A percentile compares a stretch with the other conserved stretches of the same genome.
Conservation (phyloP, 2,888 invertebrate genomes). For the Melitaea athalia region DNA sequence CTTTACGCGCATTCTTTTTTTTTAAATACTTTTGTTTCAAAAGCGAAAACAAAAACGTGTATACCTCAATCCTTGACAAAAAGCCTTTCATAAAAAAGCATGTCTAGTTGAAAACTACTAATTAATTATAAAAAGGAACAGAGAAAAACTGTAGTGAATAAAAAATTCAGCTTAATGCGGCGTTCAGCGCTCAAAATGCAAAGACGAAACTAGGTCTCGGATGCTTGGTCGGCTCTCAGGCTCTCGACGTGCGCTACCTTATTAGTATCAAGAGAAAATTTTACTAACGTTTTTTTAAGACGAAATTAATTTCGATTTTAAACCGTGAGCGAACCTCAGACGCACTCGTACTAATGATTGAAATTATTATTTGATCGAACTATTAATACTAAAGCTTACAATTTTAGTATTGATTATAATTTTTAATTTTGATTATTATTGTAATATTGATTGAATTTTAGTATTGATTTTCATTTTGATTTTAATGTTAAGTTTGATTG, state of each 20-base stretch:
- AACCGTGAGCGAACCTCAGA: background rate
- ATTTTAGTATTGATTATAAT: too few relatives aligned
- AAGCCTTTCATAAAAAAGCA: constrained; percentile 11
- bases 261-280: constrained; percentile 11
- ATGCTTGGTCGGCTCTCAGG: background rate
- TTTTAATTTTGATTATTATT: too few relatives aligned
- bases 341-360: too few relatives aligned
- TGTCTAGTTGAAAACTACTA: constrained; percentile 24
- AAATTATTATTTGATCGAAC: too few relatives aligned
- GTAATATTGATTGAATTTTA: too few relatives aligned
- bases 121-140: constrained; percentile 33
- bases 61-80: background rate
- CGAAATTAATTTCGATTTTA: background rate
- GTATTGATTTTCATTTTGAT: too few relatives aligned
- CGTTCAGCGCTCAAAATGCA: constrained; percentile 38
- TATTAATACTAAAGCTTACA: too few relatives aligned
- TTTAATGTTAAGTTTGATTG: too few relatives aligned
- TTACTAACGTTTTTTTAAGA: constrained; percentile 9
- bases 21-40: too few relatives aligned
- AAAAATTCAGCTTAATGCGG: constrained; percentile 43
- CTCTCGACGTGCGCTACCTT: constrained; percentile 11
- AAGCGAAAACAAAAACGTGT: background rate
- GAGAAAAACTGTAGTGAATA: constrained; percentile 38
- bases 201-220: constrained; percentile 43
- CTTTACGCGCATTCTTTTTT: too few relatives aligned